These are phyloP conservation scores for Ctenopoma kingsleyae DNA, from an alignment of 2,797 vertebrate species.

Conservation along the genomic window DNA sequence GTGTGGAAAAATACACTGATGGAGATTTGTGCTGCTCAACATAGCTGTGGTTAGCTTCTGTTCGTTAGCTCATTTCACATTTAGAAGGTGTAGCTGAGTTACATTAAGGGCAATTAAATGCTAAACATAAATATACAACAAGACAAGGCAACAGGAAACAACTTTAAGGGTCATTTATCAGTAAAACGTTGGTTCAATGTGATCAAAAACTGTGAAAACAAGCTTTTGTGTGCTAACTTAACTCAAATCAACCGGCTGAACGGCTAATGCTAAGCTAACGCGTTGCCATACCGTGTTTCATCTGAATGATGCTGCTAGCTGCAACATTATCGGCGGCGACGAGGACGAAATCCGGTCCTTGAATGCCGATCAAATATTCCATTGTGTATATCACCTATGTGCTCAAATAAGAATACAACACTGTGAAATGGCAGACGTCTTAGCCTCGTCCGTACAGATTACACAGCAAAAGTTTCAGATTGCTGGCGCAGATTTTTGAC, in stretches of 20 bases:
- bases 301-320: conserved; percentile 93
- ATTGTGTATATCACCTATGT: conserved; percentile 66
- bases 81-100: rapidly evolving
- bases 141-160: rapidly evolving
- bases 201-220: not conserved
- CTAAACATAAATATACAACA: rapidly evolving
- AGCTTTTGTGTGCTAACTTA: not conserved
- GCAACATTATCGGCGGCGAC: conserved; percentile 94
- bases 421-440: not conserved
- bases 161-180: rapidly evolving
- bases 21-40: not conserved
- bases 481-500: conserved; percentile 21
- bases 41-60: conserved; percentile 22
- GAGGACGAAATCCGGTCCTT: conserved; percentile 92
- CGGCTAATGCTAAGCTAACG: conserved; percentile 71
- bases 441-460: conserved; percentile 65
- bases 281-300: conserved; percentile 92
- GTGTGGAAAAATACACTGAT: rapidly evolving
- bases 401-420: not conserved
- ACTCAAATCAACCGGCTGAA: conserved; percentile 9
- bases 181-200: rapidly evolving
- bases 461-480: conserved; percentile 86
- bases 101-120: rapidly evolving
- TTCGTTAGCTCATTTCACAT: conserved; percentile 3
- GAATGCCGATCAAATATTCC: conserved; percentile 97